Evolutionary conservation across 2,113 vertebrate genomes (phyloP).

Genomic region (Elaphurus davidianus): DNA sequence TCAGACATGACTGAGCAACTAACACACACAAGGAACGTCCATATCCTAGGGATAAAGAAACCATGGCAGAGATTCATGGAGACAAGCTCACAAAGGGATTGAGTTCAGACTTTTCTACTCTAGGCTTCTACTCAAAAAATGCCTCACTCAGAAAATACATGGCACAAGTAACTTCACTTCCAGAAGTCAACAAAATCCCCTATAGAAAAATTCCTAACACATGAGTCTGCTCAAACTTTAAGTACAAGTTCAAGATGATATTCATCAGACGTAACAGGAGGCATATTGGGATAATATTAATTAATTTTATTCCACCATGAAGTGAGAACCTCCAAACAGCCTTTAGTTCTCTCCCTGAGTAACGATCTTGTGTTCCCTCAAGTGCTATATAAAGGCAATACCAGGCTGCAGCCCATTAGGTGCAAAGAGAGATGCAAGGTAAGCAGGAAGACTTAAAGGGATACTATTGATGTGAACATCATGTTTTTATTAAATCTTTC

Average conservation of each 20-base stretch:
- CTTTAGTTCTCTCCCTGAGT: conserved; percentile 45
- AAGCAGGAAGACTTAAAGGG: conserved; percentile 57
- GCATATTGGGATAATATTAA: conserved; percentile 66
- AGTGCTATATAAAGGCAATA: conserved; percentile 47
- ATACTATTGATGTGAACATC: conserved; percentile 50
- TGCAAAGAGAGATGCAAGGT: conserved; percentile 6
- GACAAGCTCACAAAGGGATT: neutral
- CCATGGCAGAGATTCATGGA: neutral
- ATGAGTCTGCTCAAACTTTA: conserved; percentile 37
- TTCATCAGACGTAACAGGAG: conserved; percentile 64
- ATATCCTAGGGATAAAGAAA: neutral
- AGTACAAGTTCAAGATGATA: conserved; percentile 59
- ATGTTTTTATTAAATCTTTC: conserved; percentile 59
- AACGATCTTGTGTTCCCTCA: conserved; percentile 60
- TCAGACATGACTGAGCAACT: neutral
- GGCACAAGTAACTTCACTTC: neutral
- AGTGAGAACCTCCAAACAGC: conserved; percentile 60
- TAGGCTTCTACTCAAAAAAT: conserved; percentile 23
- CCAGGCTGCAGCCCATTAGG: conserved; percentile 55
- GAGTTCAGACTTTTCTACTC: neutral
- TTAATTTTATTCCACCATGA: conserved; percentile 66
- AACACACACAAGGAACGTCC: neutral
- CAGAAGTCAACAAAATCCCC: conserved; percentile 12
- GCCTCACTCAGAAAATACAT: conserved; percentile 18
- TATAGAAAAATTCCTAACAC: conserved; percentile 12